phyloP scores from a whole-genome alignment of 2,888 invertebrate species.

The Leucophenga montana region DNA sequence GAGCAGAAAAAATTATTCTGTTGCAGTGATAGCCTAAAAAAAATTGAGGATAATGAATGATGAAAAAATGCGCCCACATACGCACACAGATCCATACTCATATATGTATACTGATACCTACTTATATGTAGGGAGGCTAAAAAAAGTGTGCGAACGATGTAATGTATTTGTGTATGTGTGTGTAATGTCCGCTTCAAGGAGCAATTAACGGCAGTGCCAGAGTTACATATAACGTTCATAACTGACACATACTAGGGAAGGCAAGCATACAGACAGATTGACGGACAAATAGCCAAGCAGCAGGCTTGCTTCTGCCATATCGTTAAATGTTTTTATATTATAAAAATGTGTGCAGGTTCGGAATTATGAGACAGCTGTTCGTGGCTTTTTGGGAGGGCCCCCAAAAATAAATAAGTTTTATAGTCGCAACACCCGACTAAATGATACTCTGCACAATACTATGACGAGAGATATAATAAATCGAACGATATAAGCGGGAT shows the following conservation, averaged over 20 bases:
- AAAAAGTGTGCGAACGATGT: constrained; percentile 44
- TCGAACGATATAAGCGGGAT: too few species aligned
- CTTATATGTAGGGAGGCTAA: constrained; percentile 29
- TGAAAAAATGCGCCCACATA: constrained; percentile 7
- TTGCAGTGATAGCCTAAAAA: constrained; percentile 45
- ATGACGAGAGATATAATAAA: too few species aligned
- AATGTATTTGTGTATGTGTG: too few species aligned
- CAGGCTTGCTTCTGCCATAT: constrained; percentile 31
- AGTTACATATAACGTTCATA: constrained; percentile 58
- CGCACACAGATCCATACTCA: not conserved
- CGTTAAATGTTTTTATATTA: constrained; percentile 57
- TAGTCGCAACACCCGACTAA: too few species aligned
- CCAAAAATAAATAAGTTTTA: too few species aligned
- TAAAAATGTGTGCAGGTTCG: not conserved
- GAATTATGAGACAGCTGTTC: too few species aligned
- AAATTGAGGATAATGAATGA: not conserved
- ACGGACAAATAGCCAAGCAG: constrained; percentile 15
- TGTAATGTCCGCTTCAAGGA: constrained; percentile 57
- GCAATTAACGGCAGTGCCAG: constrained; percentile 63
- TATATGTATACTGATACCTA: constrained; percentile 14
- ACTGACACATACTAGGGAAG: constrained; percentile 37
- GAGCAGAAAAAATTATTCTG: constrained; percentile 33
- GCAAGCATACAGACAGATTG: constrained; percentile 41
- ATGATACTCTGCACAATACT: too few species aligned
- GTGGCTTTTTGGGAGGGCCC: too few species aligned